Evolutionary conservation across 2,797 vertebrate genomes (phyloP).

Genomic region (Hozukius guyotensis): DNA sequence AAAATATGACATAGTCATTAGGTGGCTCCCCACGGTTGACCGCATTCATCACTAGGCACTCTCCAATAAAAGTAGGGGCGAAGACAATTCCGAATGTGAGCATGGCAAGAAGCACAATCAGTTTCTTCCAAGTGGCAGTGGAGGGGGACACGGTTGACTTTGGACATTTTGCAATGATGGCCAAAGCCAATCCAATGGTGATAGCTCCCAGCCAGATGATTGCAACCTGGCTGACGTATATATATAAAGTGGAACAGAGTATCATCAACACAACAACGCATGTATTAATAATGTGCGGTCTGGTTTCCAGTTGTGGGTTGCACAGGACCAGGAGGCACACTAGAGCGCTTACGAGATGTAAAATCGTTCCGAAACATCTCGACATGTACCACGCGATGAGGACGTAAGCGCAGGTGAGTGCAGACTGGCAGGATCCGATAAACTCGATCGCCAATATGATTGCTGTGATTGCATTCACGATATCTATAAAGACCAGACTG

Average conservation of each 20-base stretch:
- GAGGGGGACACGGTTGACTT: background rate
- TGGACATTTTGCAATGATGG: background rate
- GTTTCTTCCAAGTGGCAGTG: background rate
- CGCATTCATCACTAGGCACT: background rate
- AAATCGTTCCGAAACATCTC: background rate
- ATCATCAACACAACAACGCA: fast-evolving
- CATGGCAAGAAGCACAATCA: background rate
- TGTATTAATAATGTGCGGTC: background rate
- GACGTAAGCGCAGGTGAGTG: fast-evolving
- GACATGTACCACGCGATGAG: background rate
- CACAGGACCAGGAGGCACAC: background rate
- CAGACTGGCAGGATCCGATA: background rate
- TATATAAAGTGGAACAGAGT: fast-evolving
- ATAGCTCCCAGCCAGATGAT: background rate
- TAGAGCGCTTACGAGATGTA: background rate
- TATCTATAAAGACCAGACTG: background rate
- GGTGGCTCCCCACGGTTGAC: background rate
- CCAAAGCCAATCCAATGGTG: background rate
- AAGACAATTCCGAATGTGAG: background rate
- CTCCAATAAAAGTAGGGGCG: background rate
- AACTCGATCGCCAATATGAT: background rate
- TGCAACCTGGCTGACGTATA: fast-evolving
- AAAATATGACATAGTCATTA: background rate
- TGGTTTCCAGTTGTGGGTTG: background rate
- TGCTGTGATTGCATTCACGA: background rate